Conservation (phyloP, 2,797 vertebrate genomes). For the Luscinia luscinia region DNA sequence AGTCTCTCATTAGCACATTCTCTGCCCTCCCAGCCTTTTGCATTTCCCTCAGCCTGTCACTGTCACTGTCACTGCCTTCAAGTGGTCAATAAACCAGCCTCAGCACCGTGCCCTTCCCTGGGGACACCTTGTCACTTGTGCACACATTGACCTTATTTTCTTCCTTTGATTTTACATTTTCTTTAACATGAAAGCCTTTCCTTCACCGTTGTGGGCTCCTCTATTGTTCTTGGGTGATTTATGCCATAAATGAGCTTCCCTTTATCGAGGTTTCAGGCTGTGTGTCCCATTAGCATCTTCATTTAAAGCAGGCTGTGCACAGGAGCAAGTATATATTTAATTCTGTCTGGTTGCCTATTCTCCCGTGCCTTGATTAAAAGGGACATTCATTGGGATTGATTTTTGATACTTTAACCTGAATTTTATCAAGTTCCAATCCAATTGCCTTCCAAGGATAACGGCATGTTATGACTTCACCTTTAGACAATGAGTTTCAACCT, state of each 20-base stretch:
- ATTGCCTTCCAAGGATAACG: not conserved
- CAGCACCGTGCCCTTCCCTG: not conserved
- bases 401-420: not conserved
- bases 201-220: not conserved
- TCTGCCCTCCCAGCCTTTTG: not conserved
- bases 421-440: not conserved
- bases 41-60: not conserved
- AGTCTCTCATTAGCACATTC: not conserved
- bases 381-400: not conserved
- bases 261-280: not conserved
- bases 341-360: not conserved
- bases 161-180: slow-evolving; percentile 45
- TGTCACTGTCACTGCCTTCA: slow-evolving; percentile 27
- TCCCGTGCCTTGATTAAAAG: not conserved
- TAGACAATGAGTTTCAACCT: not conserved
- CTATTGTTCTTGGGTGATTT: slow-evolving; percentile 28
- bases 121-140: slow-evolving; percentile 38
- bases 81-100: slow-evolving; percentile 36
- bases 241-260: not conserved
- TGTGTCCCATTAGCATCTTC: not conserved
- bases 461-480: not conserved
- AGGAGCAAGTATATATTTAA: not conserved
- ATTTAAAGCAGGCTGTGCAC: not conserved
- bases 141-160: slow-evolving; percentile 41
- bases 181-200: slow-evolving; percentile 12